Evolutionary conservation across 2,797 vertebrate genomes (phyloP).

Genomic region (Ficedula albicollis): DNA sequence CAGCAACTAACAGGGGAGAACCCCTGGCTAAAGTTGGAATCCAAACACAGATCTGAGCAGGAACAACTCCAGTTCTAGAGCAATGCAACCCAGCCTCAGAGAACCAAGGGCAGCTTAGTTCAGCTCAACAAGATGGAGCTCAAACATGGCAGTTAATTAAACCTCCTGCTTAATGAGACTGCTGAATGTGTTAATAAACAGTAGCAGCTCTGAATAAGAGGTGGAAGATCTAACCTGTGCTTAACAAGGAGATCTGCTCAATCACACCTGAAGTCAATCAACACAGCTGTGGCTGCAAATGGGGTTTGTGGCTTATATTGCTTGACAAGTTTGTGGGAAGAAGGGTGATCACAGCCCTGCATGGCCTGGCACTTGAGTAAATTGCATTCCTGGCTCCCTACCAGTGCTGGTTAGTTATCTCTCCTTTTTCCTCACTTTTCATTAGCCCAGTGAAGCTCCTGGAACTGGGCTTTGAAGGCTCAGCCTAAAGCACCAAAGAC

Average conservation of each 20-base stretch:
- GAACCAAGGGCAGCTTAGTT: not conserved
- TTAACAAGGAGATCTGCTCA: not conserved
- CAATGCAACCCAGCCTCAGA: not conserved
- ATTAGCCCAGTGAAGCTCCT: not conserved
- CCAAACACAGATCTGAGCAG: not conserved
- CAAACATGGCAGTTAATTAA: constrained; percentile 31
- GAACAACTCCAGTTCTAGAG: not conserved
- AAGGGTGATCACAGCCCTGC: not conserved
- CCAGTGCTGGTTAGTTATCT: not conserved
- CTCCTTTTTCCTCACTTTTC: not conserved
- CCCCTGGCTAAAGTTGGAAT: not conserved
- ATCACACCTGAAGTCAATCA: not conserved
- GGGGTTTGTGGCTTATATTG: not conserved
- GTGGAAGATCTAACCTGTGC: not conserved
- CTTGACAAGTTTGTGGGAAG: not conserved
- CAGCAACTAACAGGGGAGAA: not conserved
- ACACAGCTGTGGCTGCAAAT: fast-evolving
- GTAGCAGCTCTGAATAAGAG: not conserved
- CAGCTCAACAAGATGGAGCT: not conserved
- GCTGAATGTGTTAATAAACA: constrained; percentile 7
- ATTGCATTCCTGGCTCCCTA: not conserved
- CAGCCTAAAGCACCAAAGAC: not conserved
- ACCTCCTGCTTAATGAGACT: not conserved
- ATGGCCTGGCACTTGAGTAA: not conserved
- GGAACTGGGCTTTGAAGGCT: not conserved